Evolutionary conservation across 2,888 invertebrate genomes (phyloP).

Genomic region (Bursaphelenchus okinawaensis): DNA sequence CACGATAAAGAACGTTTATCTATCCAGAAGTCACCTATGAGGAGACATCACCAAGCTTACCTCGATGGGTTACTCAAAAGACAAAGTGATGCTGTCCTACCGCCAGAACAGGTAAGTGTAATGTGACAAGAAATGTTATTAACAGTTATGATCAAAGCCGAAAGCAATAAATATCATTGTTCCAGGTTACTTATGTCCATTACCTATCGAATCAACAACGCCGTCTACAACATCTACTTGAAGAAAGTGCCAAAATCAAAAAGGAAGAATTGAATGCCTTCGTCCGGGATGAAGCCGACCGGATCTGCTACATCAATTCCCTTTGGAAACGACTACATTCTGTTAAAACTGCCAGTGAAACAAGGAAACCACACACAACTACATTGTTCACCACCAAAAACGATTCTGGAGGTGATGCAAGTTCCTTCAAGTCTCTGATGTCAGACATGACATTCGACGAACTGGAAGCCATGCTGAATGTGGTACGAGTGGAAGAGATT

Average conservation of each 20-base stretch:
- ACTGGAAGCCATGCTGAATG: slow-evolving; percentile 20
- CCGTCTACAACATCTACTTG: slow-evolving; percentile 33
- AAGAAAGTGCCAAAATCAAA: slow-evolving; percentile 19
- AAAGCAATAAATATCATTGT: background rate
- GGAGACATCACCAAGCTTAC: slow-evolving; percentile 17
- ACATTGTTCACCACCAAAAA: slow-evolving; percentile 14
- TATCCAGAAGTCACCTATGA: slow-evolving; percentile 18
- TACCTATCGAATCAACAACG: slow-evolving; percentile 38
- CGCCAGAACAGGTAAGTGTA: slow-evolving; percentile 18
- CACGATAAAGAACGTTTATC: background rate
- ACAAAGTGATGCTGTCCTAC: slow-evolving; percentile 19
- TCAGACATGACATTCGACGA: slow-evolving; percentile 7
- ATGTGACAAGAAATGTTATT: too few species aligned
- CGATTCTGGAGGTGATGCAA: background rate
- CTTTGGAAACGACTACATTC: slow-evolving; percentile 26
- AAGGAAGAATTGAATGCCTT: slow-evolving; percentile 23
- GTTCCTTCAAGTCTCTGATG: slow-evolving; percentile 8
- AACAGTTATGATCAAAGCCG: too few species aligned
- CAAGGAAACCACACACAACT: slow-evolving; percentile 4
- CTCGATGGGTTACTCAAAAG: slow-evolving; percentile 11
- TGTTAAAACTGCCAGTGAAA: slow-evolving; percentile 12
- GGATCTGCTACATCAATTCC: slow-evolving; percentile 24
- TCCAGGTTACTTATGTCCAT: slow-evolving; percentile 38
- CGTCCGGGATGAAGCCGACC: slow-evolving; percentile 24
- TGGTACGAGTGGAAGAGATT: slow-evolving; percentile 18